A percentile compares a stretch with the other conserved stretches of the same genome.
Evolutionary conservation across 35 echinoderm and acorn worm species (phyloP).

Genomic region (Ophiothrix spiculata): DNA sequence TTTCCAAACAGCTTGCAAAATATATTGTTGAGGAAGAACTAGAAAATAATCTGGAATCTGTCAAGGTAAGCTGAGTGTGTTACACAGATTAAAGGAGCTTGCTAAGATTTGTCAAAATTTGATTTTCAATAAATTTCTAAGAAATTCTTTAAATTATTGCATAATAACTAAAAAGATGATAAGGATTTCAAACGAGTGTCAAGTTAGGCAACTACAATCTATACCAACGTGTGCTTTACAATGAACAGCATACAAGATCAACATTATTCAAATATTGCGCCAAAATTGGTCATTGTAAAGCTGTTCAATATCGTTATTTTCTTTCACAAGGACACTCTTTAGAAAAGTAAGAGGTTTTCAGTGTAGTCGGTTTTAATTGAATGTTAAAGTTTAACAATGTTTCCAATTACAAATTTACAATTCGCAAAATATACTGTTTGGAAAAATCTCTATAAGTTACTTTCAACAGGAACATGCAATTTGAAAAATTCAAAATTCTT

Average conservation of each 20-base stretch:
- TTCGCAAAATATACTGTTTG: neutral
- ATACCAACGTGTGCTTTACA: neutral
- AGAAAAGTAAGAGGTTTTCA: too few species aligned
- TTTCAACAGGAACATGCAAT: neutral
- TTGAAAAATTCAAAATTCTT: neutral
- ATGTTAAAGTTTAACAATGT: neutral
- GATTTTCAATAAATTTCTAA: too few species aligned
- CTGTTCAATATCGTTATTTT: too few species aligned
- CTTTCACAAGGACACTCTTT: too few species aligned
- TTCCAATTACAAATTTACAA: neutral
- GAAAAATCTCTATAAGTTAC: neutral
- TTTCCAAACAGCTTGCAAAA: neutral
- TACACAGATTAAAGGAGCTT: neutral
- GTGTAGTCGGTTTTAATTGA: neutral
- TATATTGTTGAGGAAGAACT: neutral
- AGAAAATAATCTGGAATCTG: neutral
- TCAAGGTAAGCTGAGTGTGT: neutral
- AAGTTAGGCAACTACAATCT: neutral
- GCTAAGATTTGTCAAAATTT: neutral
- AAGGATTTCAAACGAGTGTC: neutral
- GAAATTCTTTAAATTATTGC: too few species aligned
- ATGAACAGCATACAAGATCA: too few species aligned
- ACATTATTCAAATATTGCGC: too few species aligned
- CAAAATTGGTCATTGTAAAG: too few species aligned
- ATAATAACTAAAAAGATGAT: too few species aligned